Evolutionary conservation across 2,113 vertebrate genomes (phyloP).

Genomic region (Corydoras sp.): DNA sequence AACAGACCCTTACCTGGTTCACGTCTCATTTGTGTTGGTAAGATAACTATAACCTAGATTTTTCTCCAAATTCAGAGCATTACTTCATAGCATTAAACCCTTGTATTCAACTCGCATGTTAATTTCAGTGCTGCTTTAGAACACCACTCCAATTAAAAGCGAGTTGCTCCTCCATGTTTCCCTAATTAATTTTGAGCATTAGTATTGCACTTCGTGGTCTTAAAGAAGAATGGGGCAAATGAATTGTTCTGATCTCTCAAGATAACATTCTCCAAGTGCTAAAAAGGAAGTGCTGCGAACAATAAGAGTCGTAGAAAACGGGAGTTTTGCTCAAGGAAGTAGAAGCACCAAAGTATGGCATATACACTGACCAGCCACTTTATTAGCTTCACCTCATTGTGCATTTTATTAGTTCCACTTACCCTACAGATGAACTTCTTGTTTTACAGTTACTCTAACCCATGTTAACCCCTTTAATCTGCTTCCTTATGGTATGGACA

Average conservation of each 20-base stretch:
- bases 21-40: no score
- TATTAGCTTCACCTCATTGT: no score
- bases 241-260: slow-evolving; percentile 43
- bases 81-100: slow-evolving; percentile 20
- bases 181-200: slow-evolving; percentile 46
- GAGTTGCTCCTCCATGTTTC: slow-evolving; percentile 42
- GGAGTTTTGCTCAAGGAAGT: neutral
- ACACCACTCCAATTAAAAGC: slow-evolving; percentile 19
- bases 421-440: no score
- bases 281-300: slow-evolving; percentile 24
- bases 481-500: no score
- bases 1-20: no score
- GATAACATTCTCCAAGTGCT: slow-evolving; percentile 35
- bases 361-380: no score
- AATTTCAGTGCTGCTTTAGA: slow-evolving; percentile 34
- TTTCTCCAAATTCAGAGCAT: slow-evolving; percentile 23
- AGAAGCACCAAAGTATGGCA: slow-evolving; percentile 1
- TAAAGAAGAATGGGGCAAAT: slow-evolving; percentile 35
- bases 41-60: no score
- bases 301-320: neutral
- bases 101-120: slow-evolving; percentile 39
- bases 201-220: slow-evolving; percentile 34
- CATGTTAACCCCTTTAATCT: no score
- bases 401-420: no score
- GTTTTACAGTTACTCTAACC: no score